Evolutionary conservation across 2,797 vertebrate genomes (phyloP).

Genomic region (Podarcis siculus): DNA sequence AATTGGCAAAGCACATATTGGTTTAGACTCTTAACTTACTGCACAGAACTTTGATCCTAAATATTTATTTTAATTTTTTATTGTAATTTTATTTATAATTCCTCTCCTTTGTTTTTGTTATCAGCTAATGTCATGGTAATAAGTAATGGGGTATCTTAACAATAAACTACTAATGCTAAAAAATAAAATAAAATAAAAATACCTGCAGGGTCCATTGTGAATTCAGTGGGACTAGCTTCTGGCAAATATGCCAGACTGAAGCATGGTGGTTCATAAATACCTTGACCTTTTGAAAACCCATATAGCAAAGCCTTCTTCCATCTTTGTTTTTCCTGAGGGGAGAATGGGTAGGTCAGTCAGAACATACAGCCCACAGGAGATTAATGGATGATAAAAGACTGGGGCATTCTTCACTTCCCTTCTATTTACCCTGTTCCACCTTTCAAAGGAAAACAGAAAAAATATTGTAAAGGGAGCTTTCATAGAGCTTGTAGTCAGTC

Average conservation of each 20-base stretch:
- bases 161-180: neutral
- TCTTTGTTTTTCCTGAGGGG: neutral
- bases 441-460: neutral
- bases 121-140: neutral
- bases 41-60: neutral
- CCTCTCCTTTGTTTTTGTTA: neutral
- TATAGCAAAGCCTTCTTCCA: neutral
- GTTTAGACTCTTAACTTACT: neutral
- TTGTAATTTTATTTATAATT: neutral
- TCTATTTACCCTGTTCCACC: neutral
- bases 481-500: neutral
- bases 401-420: neutral
- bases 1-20: neutral
- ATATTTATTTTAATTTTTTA: neutral
- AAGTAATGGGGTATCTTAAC: neutral
- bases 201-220: neutral
- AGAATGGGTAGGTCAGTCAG: neutral
- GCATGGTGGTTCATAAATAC: neutral
- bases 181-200: neutral
- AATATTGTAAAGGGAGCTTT: neutral
- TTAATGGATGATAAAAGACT: neutral
- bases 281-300: neutral
- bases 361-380: fast-evolving
- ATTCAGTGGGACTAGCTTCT: neutral
- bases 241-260: neutral